phyloP scores from a whole-genome alignment of 1,140 invertebrate genomes.

The Proales similis region DNA sequence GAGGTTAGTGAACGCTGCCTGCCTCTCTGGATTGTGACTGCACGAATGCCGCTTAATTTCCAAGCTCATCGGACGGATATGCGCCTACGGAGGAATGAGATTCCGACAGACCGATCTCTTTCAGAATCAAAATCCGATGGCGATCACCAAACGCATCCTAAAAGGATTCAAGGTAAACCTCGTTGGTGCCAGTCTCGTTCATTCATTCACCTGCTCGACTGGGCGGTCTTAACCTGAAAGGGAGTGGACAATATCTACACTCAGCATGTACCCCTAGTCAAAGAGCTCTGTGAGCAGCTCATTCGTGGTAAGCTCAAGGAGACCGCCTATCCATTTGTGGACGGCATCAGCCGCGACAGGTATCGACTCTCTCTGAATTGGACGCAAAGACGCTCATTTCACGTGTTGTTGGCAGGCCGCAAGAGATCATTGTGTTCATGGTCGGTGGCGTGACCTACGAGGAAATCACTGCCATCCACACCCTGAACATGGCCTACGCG shows the following conservation, averaged over 20 bases:
- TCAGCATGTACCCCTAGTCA: constrained; percentile 78
- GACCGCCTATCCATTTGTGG: constrained; percentile 71
- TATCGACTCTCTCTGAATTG: constrained; percentile 39
- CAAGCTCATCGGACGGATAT: constrained; percentile 63
- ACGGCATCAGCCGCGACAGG: constrained; percentile 54
- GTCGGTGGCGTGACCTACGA: constrained; percentile 95
- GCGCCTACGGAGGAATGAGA: constrained; percentile 73
- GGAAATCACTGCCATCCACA: constrained; percentile 77
- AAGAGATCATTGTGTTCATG: constrained; percentile 87
- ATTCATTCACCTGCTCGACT: background rate
- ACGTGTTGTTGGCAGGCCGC: constrained; percentile 57
- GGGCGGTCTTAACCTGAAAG: constrained; percentile 52
- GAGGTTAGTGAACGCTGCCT: background rate
- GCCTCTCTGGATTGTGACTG: no score
- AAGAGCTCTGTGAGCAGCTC: constrained; percentile 76
- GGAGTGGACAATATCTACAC: constrained; percentile 96
- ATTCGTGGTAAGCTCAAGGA: constrained; percentile 77
- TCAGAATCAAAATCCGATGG: constrained; percentile 63
- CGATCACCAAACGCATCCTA: constrained; percentile 80
- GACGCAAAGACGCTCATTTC: background rate
- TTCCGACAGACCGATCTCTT: constrained; percentile 72
- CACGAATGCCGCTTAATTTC: constrained; percentile 40
- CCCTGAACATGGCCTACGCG: constrained; percentile 43
- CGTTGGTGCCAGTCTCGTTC: background rate
- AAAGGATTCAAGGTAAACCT: constrained; percentile 70